Conservation (phyloP, 2,888 invertebrate genomes). For the Leucophenga maculata region DNA sequence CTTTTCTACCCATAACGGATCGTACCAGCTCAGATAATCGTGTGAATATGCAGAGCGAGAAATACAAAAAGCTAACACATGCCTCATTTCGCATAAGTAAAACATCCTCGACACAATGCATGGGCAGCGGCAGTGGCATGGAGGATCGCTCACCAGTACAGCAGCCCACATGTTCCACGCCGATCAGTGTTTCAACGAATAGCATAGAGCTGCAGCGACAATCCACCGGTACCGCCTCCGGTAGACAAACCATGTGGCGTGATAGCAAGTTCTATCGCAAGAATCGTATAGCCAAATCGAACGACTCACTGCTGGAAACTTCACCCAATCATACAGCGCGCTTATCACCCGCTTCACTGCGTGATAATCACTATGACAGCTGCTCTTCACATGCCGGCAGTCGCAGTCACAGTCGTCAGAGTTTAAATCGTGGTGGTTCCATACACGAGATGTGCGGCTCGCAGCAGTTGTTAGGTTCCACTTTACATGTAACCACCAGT, state of each 20-base stretch:
- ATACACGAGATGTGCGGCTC: conserved; percentile 51
- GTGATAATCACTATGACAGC: conserved; percentile 69
- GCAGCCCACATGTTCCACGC: conserved; percentile 43
- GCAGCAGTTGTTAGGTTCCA: conserved; percentile 35
- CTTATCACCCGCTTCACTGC: conserved; percentile 64
- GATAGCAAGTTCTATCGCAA: conserved; percentile 72
- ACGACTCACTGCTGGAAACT: conserved; percentile 70
- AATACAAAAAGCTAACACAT: conserved; percentile 71
- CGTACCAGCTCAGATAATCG: conserved; percentile 71
- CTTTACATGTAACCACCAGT: conserved; percentile 60
- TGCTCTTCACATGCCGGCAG: conserved; percentile 55
- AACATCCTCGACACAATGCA: conserved; percentile 53
- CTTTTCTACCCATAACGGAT: conserved; percentile 70
- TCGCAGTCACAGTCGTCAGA: conserved; percentile 58
- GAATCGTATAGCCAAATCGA: conserved; percentile 72
- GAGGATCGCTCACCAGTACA: conserved; percentile 43
- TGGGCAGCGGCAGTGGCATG: neutral
- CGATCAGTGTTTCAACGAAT: conserved; percentile 35
- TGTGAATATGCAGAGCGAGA: conserved; percentile 70
- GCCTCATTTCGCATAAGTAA: conserved; percentile 71
- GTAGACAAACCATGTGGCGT: conserved; percentile 70
- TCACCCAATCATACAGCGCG: conserved; percentile 65
- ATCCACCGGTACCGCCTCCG: conserved; percentile 50
- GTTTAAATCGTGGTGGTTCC: conserved; percentile 61
- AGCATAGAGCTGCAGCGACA: conserved; percentile 61